These are phyloP conservation scores for Ophraella communa DNA, from an alignment of 2,888 invertebrate species.

Conservation along the genomic window DNA sequence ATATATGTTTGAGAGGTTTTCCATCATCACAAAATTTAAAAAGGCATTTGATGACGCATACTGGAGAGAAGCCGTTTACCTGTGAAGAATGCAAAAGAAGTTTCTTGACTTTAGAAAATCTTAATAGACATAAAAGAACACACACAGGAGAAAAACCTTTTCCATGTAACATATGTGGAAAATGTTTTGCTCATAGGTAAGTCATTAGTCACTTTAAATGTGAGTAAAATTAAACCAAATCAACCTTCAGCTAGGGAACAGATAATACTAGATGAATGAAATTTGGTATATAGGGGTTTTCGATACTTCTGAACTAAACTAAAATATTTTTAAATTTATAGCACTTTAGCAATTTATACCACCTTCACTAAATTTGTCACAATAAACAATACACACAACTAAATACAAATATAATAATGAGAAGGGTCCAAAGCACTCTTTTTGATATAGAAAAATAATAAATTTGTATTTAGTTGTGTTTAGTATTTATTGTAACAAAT, in stretches of 20 bases:
- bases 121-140: conserved; percentile 52
- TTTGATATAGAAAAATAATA: no score
- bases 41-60: conserved; percentile 53
- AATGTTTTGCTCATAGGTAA: conserved; percentile 52
- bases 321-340: no score
- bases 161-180: conserved; percentile 51
- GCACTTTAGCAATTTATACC: no score
- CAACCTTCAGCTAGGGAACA: background rate
- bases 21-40: conserved; percentile 52
- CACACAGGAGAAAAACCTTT: conserved; percentile 56
- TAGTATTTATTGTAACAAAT: no score
- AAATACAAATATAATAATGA: no score
- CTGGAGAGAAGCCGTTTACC: conserved; percentile 52
- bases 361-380: no score
- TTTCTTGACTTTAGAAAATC: conserved; percentile 51
- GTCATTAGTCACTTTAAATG: background rate
- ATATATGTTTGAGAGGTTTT: conserved; percentile 51
- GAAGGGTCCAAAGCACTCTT: no score
- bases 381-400: no score
- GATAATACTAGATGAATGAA: background rate
- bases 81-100: conserved; percentile 50
- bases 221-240: background rate
- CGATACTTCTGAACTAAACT: no score
- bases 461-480: no score
- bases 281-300: background rate